Evolutionary conservation across 2,113 vertebrate genomes (phyloP), one percentile per base, ranked within the genome.

Genomic region (Narcine bancroftii): DNA sequence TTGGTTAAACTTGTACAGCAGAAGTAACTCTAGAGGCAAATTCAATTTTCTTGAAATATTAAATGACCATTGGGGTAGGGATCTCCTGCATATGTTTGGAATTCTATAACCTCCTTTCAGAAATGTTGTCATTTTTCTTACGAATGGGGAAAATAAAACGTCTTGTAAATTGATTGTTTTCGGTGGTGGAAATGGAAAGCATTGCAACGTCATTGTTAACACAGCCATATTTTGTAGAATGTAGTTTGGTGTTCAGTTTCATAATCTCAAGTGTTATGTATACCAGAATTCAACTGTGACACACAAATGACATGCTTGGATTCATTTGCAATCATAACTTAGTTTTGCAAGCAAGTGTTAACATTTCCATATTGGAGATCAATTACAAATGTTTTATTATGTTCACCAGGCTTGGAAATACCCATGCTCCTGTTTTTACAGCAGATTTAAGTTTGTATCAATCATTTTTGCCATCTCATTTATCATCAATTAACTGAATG

Each of bases 401-500:
- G 53, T n/a, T 85, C 81, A 6, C 15, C 50, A 17, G 17, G 53
- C 33, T 85, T 56, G 81, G 81, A 85, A 60, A 56, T n/a, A 56
- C 11, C n/a, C 1, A 56, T 33, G 33, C 36, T 85, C 50, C 53
- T 60, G 81, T 85, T 60, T 85, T 60, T 60, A 60, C 81, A 60
- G 15, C 81, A 60, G 53, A 85, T 33, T 85, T 85, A 85, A 36
- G 36, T 60, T 36, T 85, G 19, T 60, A 85, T n/a, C n/a, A 85
- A 53, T 5, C 81, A 60, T n/a, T 33, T 19, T 56, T 60, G 33
- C 33, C 81, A 60, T 85, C 81, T 85, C 81, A 60, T 60, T 85
- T 85, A 85, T 85, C 81, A 85, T 56, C 3, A 17, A 85, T 85
- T n/a, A 56, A 85, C 15, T 60, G 81, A 85, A 85, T 60, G 53